phyloP scores from a whole-genome alignment of 2,113 vertebrate genomes.

The Lepisosteus osseus region DNA sequence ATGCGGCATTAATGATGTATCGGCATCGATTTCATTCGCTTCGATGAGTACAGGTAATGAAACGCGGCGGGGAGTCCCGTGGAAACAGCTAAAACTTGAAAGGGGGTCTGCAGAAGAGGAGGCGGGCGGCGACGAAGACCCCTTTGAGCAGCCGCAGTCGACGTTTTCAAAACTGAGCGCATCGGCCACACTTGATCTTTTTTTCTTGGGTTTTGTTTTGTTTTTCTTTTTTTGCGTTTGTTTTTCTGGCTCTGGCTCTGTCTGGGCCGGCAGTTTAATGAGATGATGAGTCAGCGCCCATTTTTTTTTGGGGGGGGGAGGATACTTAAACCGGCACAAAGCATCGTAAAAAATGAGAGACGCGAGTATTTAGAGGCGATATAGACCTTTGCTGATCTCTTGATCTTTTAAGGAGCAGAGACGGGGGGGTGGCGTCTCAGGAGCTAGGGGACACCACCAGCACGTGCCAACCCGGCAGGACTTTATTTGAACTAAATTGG shows the following conservation, averaged over 20 bases:
- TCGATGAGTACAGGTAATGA: conserved; percentile 79
- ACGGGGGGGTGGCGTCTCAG: too few relatives aligned
- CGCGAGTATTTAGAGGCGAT: too few relatives aligned
- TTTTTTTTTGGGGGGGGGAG: conserved; percentile 18
- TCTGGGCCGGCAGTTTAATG: conserved; percentile 69
- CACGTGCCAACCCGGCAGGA: too few relatives aligned
- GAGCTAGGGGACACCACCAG: too few relatives aligned
- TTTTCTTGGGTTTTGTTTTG: conserved; percentile 36
- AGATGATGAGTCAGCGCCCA: conserved; percentile 69
- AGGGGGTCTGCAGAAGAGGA: conserved; percentile 17
- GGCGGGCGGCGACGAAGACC: neutral
- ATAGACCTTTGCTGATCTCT: too few relatives aligned
- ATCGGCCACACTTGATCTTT: too few relatives aligned
- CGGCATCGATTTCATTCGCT: conserved; percentile 74
- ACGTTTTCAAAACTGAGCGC: conserved; percentile 23
- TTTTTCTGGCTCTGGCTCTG: conserved; percentile 6
- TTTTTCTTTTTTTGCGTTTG: neutral
- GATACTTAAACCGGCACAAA: too few relatives aligned
- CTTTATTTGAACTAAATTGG: too few relatives aligned
- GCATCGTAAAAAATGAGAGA: too few relatives aligned
- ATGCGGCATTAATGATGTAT: conserved; percentile 70
- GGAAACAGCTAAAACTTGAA: conserved; percentile 47
- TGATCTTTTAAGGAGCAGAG: too few relatives aligned
- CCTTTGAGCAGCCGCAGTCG: conserved; percentile 28
- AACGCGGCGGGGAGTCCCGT: conserved; percentile 58